Evolutionary conservation across 2,113 vertebrate species (phyloP).

Genomic region (Paramisgurnus dabryanus): DNA sequence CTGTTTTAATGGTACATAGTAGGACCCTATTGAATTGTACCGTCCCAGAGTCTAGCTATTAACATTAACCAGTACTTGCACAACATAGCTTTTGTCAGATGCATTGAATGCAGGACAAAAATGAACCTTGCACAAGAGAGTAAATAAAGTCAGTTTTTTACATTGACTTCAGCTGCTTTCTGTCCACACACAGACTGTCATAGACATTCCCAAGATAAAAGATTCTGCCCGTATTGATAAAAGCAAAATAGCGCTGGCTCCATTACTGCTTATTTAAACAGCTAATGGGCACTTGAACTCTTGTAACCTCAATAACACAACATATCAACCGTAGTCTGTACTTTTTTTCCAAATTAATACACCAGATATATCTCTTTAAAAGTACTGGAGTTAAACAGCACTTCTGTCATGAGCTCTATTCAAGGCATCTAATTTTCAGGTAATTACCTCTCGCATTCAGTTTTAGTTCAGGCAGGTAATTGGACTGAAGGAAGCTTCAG

Average conservation of each 20-base stretch:
- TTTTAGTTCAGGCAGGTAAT: conserved; percentile 9
- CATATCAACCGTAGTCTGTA: not conserved
- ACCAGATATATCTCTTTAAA: not conserved
- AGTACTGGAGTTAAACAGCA: not conserved
- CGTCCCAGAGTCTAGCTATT: too few species aligned
- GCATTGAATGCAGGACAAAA: too few species aligned
- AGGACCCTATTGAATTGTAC: too few species aligned
- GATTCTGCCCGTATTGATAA: conserved; percentile 28
- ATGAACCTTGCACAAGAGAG: not conserved
- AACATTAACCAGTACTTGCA: too few species aligned
- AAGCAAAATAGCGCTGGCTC: conserved; percentile 43
- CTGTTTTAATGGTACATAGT: too few species aligned
- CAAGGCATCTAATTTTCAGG: conserved; percentile 19
- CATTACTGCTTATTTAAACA: conserved; percentile 25
- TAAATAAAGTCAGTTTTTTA: conserved; percentile 11
- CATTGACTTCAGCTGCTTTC: conserved; percentile 45
- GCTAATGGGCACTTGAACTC: conserved; percentile 27
- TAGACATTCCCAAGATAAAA: conserved; percentile 60
- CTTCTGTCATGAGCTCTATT: conserved; percentile 11
- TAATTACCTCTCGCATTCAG: conserved; percentile 13
- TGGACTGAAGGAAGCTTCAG: conserved; percentile 1
- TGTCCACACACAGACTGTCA: conserved; percentile 57
- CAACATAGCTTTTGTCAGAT: too few species aligned
- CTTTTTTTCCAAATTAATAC: not conserved
- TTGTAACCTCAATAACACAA: conserved; percentile 8